Evolutionary conservation across 2,888 invertebrate genomes (phyloP).

Genomic region (Cheilosia vernalis): DNA sequence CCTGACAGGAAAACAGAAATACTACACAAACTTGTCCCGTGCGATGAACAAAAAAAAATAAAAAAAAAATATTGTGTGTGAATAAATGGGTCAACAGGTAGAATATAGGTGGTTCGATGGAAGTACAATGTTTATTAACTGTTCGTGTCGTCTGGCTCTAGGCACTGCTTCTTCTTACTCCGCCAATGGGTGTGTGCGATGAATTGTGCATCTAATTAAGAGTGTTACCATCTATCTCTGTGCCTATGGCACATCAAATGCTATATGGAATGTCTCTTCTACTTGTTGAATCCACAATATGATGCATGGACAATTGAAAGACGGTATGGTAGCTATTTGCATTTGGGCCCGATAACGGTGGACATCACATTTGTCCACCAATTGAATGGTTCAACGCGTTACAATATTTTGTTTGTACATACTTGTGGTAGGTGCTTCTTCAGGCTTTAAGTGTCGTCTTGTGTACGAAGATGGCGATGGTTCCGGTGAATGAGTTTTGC

Average conservation of each 20-base stretch:
- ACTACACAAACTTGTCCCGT: constrained; percentile 47
- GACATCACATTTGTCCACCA: constrained; percentile 26
- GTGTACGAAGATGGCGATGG: constrained; percentile 44
- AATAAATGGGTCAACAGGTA: constrained; percentile 71
- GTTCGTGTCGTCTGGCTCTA: constrained; percentile 59
- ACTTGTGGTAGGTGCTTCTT: constrained; percentile 8
- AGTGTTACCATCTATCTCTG: constrained; percentile 24
- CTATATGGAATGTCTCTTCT: constrained; percentile 16
- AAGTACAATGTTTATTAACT: constrained; percentile 62
- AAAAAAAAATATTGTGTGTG: constrained; percentile 11
- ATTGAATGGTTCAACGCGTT: constrained; percentile 47
- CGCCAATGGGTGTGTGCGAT: constrained; percentile 54
- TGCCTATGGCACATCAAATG: constrained; percentile 1
- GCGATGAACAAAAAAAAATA: constrained; percentile 39
- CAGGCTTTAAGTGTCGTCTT: constrained; percentile 11
- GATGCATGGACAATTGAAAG: constrained; percentile 46
- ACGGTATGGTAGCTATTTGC: constrained; percentile 29
- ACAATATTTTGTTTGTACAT: constrained; percentile 24
- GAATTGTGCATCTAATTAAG: constrained; percentile 69
- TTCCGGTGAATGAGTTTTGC: constrained; percentile 55
- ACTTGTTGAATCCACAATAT: constrained; percentile 40
- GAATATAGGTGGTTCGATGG: constrained; percentile 53
- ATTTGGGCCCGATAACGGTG: constrained; percentile 66
- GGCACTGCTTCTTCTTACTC: constrained; percentile 10
- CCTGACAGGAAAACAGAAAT: constrained; percentile 59